Conservation (phyloP, 2,113 vertebrate species). For the Glareola pratincola region DNA sequence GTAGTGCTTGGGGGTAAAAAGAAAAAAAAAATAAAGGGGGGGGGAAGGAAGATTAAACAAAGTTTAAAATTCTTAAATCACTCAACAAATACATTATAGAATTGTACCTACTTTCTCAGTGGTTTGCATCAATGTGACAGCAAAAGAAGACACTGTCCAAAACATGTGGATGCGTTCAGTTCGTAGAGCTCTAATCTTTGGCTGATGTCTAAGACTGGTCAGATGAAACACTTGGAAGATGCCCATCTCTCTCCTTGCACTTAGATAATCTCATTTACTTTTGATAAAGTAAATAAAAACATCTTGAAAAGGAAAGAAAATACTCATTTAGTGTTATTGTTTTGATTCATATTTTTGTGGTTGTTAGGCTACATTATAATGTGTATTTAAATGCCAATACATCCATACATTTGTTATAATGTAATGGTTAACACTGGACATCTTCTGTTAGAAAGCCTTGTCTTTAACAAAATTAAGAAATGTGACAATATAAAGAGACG, state of each 20-base stretch:
- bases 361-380: background rate
- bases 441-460: background rate
- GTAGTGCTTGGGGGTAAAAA: no score
- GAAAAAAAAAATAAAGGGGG: no score
- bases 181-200: rapidly evolving
- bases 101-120: background rate
- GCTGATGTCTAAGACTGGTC: background rate
- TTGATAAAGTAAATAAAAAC: background rate
- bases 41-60: background rate
- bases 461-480: background rate
- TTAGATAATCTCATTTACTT: background rate
- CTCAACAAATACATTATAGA: background rate
- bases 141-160: background rate
- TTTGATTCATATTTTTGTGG: background rate
- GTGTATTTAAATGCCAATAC: background rate
- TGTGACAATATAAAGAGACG: background rate
- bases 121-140: background rate
- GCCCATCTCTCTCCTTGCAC: background rate
- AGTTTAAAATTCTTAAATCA: background rate
- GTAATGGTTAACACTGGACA: rapidly evolving
- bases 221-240: background rate
- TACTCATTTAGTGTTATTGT: background rate
- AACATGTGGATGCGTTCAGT: background rate
- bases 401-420: background rate
- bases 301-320: background rate